Conservation (phyloP, 2,113 vertebrate species). For the Vireo altiloquus region DNA sequence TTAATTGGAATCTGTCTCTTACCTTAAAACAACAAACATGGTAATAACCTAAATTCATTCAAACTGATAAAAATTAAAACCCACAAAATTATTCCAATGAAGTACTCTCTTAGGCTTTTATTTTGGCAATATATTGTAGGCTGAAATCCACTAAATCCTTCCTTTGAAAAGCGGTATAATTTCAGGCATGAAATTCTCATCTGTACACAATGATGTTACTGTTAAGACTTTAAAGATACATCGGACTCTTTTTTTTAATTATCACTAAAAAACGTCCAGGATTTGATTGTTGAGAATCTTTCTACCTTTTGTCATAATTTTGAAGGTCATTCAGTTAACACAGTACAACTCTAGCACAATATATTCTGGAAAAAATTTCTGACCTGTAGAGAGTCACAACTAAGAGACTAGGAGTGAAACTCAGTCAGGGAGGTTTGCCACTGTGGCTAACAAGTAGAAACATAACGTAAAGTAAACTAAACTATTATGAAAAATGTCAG, state of each 20-base stretch:
- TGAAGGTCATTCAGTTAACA: background rate
- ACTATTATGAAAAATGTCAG: background rate
- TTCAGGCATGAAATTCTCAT: background rate
- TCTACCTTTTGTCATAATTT: background rate
- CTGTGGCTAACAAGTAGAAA: background rate
- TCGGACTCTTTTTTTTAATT: background rate
- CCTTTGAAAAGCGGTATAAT: background rate
- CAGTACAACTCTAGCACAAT: background rate
- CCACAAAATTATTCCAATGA: background rate
- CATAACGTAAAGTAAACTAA: background rate
- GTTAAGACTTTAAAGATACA: background rate
- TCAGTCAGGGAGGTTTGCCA: fast-evolving
- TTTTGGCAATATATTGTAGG: background rate
- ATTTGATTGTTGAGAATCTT: background rate
- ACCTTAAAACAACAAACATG: background rate
- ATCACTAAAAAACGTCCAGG: background rate
- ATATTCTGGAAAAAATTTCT: background rate
- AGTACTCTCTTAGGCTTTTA: background rate
- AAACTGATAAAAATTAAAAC: background rate
- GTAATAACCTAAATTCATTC: background rate
- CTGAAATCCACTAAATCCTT: background rate
- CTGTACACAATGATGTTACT: background rate
- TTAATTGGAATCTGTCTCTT: background rate
- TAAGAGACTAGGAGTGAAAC: background rate
- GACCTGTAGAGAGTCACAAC: background rate